Evolutionary conservation across 2,888 invertebrate species (phyloP), one percentile per base, ranked within the genome.

Genomic region (Crioceris asparagi): DNA sequence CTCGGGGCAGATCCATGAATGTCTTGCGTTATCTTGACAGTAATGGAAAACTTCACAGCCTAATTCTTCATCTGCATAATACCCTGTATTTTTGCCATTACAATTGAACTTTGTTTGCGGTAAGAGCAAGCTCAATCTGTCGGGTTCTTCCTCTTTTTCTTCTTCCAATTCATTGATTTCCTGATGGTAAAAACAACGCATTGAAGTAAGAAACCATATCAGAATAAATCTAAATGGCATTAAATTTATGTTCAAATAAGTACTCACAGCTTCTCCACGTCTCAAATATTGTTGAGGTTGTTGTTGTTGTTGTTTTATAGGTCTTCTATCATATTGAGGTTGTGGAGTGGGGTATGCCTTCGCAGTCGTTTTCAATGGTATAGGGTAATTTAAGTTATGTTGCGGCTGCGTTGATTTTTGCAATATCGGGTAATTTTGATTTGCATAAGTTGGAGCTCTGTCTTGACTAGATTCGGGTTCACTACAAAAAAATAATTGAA

Each of bases 41-140:
- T 91, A 91, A 60, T 91, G 91, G 75, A 91, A 92, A 25, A 91
- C 87, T 65, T 91, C 90, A 57, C 91, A 92, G 53, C 77, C 77
- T 16, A 92, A 72, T 29, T 83, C 83, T 54, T 87, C 84, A 56
- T 91, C 91, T 17, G 91, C 91, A 59, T 91, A 91, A 66, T 91
- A 92, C 6, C 91, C 91, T 8, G 85, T 83, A 57, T 83, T 83
- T 57, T 81, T 83, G 53, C 74, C 75, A 25, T 71, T 71, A 61
- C 91, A 91, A 56, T 76, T 74, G 63, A 91, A 92, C 60, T 83
- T 83, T 42, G 87, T 86, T 61, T 87, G 82, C 36, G 82, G 83
- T 41, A 91, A 70, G 32, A 91, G 70, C 27, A 77, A 64, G 10
- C 80, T 76, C 12, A 91, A 71, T 50, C 87, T 77, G 65, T 91